Evolutionary conservation across 2,888 invertebrate species (phyloP).

Genomic region (Macrosoma leucophasiata): DNA sequence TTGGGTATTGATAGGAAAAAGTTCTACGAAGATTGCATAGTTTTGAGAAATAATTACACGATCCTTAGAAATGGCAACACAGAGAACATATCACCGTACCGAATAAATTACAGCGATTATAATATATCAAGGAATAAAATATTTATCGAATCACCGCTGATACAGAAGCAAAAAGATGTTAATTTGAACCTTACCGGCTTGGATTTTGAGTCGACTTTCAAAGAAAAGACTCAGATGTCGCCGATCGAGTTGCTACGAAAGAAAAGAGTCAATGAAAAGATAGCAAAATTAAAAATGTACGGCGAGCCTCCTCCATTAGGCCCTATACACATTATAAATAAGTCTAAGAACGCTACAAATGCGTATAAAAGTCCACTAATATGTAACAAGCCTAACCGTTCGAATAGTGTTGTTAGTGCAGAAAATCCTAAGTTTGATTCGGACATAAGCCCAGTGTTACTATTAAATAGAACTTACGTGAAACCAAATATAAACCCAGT

Average conservation of each 20-base stretch:
- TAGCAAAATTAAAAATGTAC: conserved; percentile 69
- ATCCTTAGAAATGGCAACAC: conserved; percentile 30
- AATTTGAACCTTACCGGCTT: conserved; percentile 55
- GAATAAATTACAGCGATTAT: conserved; percentile 41
- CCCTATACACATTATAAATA: conserved; percentile 59
- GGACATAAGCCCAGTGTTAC: conserved; percentile 39
- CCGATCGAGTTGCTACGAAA: conserved; percentile 44
- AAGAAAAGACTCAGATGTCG: conserved; percentile 45
- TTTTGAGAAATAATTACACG: conserved; percentile 44
- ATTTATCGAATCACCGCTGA: conserved; percentile 49
- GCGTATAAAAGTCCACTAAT: conserved; percentile 57
- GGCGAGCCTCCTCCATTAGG: conserved; percentile 74
- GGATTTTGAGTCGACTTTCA: conserved; percentile 65
- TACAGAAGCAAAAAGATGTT: conserved; percentile 29
- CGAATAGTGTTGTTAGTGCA: conserved; percentile 36
- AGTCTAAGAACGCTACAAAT: conserved; percentile 45
- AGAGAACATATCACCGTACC: conserved; percentile 55
- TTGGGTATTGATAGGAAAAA: conserved; percentile 31
- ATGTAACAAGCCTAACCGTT: conserved; percentile 25
- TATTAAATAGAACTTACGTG: conserved; percentile 40
- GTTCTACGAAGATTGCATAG: conserved; percentile 47
- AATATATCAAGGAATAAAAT: conserved; percentile 45
- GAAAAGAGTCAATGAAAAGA: conserved; percentile 49
- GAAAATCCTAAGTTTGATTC: conserved; percentile 15
- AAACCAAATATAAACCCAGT: conserved; percentile 42